Evolutionary conservation across 2,113 vertebrate species (phyloP), one percentile per base, ranked within the genome.

Genomic region (Pterocles orientalis): DNA sequence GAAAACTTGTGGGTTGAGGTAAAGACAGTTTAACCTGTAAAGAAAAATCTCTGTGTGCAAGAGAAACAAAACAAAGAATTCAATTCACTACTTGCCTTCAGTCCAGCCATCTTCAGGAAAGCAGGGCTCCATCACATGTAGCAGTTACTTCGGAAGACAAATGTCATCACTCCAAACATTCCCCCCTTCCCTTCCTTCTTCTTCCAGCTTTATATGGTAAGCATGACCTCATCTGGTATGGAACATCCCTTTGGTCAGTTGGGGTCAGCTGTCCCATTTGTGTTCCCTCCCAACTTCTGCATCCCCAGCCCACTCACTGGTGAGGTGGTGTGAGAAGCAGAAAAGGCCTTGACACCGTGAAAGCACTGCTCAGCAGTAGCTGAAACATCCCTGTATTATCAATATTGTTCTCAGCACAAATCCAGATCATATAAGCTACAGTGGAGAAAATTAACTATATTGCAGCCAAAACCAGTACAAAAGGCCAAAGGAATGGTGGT

Each of bases 81-180:
- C 2, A 34, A 33, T 45, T 75, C 16, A 41, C 19, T 13, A 7
- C 2, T 69, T 82, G 16, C 14, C 8, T 25, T 50, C 3, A 1
- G 2, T 68, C 62, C 57, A 82, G n/a, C 12, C n/a, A 25, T 24
- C 11, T 53, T 18, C 36, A 61, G 51, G 19, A 76, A 57, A 85
- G 14, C 21, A 51, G 8, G 21, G 18, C 2, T 70, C 33, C 12
- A 41, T 41, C 41, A 41, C 41, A 41, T 14, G 41, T 24, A 50
- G 39, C 2, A 3, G 8, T 80, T 34, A 36, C 29, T 28, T 48
- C 17, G 15, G 26, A 77, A 84, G 51, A 23, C 4, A 69, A 85
- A 61, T 0, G 1, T 1, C 6, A 2, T 56, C 3, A n/a, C 31
- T 68, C 10, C 7, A 1, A 58, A 33, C 0, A 0, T 50, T 50